phyloP scores from a whole-genome alignment of 2,888 invertebrate species.

The Cremastobaeus sp. region DNA sequence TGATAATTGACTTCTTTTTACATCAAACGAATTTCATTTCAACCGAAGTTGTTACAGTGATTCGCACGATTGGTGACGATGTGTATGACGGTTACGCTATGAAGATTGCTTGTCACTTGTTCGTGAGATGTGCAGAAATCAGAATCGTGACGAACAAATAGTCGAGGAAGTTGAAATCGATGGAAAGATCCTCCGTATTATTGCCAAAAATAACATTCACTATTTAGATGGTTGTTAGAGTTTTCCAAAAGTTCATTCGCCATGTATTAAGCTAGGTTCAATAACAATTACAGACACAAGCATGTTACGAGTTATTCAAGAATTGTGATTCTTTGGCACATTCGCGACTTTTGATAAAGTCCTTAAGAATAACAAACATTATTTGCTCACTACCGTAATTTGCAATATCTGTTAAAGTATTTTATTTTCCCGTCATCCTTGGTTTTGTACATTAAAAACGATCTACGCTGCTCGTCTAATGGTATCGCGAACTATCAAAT shows the following conservation, averaged over 20 bases:
- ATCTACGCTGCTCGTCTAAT: conserved; percentile 31
- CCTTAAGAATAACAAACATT: conserved; percentile 47
- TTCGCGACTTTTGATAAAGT: conserved; percentile 55
- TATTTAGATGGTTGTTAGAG: conserved; percentile 27
- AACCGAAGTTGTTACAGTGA: no score
- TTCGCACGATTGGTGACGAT: no score
- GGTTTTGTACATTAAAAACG: conserved; percentile 40
- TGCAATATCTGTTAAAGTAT: conserved; percentile 24
- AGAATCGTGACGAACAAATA: no score
- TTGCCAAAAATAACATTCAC: conserved; percentile 41
- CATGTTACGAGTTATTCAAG: conserved; percentile 28
- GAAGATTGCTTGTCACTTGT: no score
- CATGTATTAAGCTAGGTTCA: conserved; percentile 25
- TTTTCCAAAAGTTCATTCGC: conserved; percentile 24
- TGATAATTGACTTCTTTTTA: no score
- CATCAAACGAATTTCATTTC: no score
- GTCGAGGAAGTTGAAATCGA: not conserved
- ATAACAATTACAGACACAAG: conserved; percentile 48
- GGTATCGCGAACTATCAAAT: conserved; percentile 47
- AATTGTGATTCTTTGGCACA: conserved; percentile 53
- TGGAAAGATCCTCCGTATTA: conserved; percentile 7
- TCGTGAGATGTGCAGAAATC: no score
- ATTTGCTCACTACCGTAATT: conserved; percentile 39
- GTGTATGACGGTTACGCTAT: no score
- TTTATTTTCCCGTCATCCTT: not conserved